These are phyloP conservation scores for Drosophila triauraria DNA, from an alignment of 1,140 invertebrate genomes.

Conservation along the genomic window DNA sequence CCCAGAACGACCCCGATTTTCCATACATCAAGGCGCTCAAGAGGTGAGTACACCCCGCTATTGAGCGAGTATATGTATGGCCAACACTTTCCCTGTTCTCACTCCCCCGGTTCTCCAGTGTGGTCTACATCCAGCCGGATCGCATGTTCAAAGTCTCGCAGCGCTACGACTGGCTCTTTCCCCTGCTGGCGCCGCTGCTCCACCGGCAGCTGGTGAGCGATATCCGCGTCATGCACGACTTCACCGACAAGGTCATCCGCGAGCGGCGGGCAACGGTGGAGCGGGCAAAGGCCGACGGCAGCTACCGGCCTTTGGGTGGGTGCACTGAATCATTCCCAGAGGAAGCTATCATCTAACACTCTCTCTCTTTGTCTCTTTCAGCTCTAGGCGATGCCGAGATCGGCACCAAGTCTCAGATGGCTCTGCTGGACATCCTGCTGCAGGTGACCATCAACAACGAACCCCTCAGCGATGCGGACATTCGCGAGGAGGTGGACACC, in stretches of 20 bases:
- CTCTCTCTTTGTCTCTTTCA: slow-evolving; percentile 7
- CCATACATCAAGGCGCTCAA: slow-evolving; percentile 88
- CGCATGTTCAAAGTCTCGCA: slow-evolving; percentile 67
- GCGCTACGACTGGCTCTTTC: slow-evolving; percentile 68
- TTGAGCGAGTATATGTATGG: neutral
- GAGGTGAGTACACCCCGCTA: slow-evolving; percentile 61
- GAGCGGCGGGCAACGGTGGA: slow-evolving; percentile 59
- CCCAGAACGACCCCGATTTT: slow-evolving; percentile 87
- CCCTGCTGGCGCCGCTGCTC: slow-evolving; percentile 42
- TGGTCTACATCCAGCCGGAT: slow-evolving; percentile 66
- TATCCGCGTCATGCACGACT: slow-evolving; percentile 74
- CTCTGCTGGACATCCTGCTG: slow-evolving; percentile 92
- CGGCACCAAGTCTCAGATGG: slow-evolving; percentile 87
- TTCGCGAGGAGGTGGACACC: slow-evolving; percentile 91
- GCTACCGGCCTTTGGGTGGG: slow-evolving; percentile 65
- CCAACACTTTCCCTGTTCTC: neutral
- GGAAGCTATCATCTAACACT: neutral
- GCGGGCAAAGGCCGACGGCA: slow-evolving; percentile 60
- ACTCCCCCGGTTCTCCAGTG: slow-evolving; percentile 24
- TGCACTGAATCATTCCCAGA: slow-evolving; percentile 8
- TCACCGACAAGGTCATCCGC: slow-evolving; percentile 75
- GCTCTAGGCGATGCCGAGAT: slow-evolving; percentile 61
- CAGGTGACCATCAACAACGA: slow-evolving; percentile 87
- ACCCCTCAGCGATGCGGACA: slow-evolving; percentile 88
- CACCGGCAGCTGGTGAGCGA: slow-evolving; percentile 50